Conservation (phyloP, 2,797 vertebrate genomes). For the Botia kubotai region DNA sequence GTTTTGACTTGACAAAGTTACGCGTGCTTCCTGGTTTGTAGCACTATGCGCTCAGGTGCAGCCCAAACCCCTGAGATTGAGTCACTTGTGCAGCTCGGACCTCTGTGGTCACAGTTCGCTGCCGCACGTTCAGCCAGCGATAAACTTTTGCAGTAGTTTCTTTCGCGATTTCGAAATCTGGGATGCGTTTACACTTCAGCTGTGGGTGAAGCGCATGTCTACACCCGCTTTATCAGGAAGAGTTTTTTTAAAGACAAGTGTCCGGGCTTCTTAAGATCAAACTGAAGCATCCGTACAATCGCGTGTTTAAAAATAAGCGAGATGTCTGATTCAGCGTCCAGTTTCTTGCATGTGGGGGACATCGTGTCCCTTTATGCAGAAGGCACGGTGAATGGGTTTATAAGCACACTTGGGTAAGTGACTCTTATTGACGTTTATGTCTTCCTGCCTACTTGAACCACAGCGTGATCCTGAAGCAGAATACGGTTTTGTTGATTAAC, state of each 20-base stretch:
- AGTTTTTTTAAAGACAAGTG: slow-evolving; percentile 40
- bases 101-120: background rate
- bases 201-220: slow-evolving; percentile 12
- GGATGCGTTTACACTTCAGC: slow-evolving; percentile 37
- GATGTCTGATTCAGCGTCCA: slow-evolving; percentile 94
- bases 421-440: background rate
- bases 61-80: slow-evolving; percentile 5
- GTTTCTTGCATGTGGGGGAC: slow-evolving; percentile 95
- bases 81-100: background rate
- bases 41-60: slow-evolving; percentile 52
- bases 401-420: slow-evolving; percentile 95
- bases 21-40: slow-evolving; percentile 67
- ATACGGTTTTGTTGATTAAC: background rate
- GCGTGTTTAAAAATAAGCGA: slow-evolving; percentile 20
- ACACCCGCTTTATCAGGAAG: slow-evolving; percentile 55
- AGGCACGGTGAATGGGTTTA: slow-evolving; percentile 94
- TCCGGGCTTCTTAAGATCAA: slow-evolving; percentile 12
- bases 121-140: background rate
- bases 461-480: background rate
- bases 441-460: slow-evolving; percentile 46
- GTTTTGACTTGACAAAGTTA: slow-evolving; percentile 58
- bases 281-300: background rate
- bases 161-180: background rate
- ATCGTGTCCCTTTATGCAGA: slow-evolving; percentile 96
- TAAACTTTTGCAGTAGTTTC: background rate